Conservation (phyloP, 2,797 vertebrate genomes). For the Typhlichthys subterraneus region DNA sequence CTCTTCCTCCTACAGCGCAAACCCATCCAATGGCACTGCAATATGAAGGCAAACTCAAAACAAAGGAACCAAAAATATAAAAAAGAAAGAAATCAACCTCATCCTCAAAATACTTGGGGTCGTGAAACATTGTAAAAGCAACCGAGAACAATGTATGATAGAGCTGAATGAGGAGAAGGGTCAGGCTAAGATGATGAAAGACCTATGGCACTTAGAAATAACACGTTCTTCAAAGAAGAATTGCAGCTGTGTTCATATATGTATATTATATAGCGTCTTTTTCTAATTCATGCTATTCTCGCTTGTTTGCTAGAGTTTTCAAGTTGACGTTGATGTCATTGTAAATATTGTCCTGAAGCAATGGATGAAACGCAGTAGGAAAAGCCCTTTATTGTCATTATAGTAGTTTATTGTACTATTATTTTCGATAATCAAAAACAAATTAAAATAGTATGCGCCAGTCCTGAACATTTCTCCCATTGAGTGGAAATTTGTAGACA, state of each 20-base stretch:
- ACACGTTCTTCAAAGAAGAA: constrained; percentile 45
- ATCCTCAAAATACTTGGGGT: constrained; percentile 19
- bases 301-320: constrained; percentile 54
- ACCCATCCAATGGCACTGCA: constrained; percentile 70
- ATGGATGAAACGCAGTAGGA: constrained; percentile 33
- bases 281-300: constrained; percentile 41
- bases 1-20: constrained; percentile 1
- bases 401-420: constrained; percentile 13
- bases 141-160: constrained; percentile 38
- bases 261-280: constrained; percentile 67
- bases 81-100: constrained; percentile 53
- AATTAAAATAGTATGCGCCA: constrained; percentile 18
- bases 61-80: constrained; percentile 73
- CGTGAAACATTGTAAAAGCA: constrained; percentile 18
- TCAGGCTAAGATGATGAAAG: constrained; percentile 24
- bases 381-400: constrained; percentile 48
- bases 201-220: constrained; percentile 57
- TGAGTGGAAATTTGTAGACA: constrained; percentile 37
- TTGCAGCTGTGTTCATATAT: constrained; percentile 59
- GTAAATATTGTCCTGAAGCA: constrained; percentile 58
- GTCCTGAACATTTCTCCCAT: constrained; percentile 24
- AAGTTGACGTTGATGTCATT: constrained; percentile 65
- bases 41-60: constrained; percentile 72
- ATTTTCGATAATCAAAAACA: constrained; percentile 37
- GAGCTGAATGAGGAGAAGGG: constrained; percentile 28